Base-by-base conservation (phyloP, 2,113 vertebrate species). In the Protomyctophum bolini region DNA sequence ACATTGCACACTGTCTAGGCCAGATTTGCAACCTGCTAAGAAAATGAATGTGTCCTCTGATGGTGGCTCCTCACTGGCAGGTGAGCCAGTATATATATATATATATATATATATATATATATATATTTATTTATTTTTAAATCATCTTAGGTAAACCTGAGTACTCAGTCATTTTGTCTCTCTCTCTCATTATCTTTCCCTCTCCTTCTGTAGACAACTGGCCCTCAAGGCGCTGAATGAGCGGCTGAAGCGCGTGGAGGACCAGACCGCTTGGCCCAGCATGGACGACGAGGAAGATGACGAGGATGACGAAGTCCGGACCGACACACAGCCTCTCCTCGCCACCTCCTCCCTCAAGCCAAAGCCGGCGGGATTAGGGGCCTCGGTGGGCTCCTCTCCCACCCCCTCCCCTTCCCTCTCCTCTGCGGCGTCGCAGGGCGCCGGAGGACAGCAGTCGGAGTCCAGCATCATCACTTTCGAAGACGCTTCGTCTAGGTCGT, bases 271-370 rank as follows among this genome's bases (percentile, higher is more conserved):
- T 28, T 99, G 98, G 98, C 98, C 98, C 60, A 99, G 92, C 92
- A 98, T 99, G 98, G 98, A 99, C 11, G 97, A 99, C 0, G 97
- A 99, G 0, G 97, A 98, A 33, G 93, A 95, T 1, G 96, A 97
- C 0, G 94, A 95, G 0, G 92, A 93, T 0, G 97, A 99, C 47
- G 97, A 97, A 7, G 88, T 89, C 0, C 92, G 94, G 70, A 91
- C 87, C 0, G 92, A 96, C 72, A 91, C 74, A 4, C 84, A 87
- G 72, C 93, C 93, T 0, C 86, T 95, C 64, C 92, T 95, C 70
- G 9, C 64, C 76, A 14, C 71, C 78, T 80, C 81, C 75, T 45
- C 64, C 64, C 81, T 88, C 6, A 10, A 21, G 6, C n/a, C 75
- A 6, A 84, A 77, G 76, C 83, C 75, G 73, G 84, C 21, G 3